phyloP scores from a whole-genome alignment of 2,113 vertebrate species.

The Okapia johnstoni region DNA sequence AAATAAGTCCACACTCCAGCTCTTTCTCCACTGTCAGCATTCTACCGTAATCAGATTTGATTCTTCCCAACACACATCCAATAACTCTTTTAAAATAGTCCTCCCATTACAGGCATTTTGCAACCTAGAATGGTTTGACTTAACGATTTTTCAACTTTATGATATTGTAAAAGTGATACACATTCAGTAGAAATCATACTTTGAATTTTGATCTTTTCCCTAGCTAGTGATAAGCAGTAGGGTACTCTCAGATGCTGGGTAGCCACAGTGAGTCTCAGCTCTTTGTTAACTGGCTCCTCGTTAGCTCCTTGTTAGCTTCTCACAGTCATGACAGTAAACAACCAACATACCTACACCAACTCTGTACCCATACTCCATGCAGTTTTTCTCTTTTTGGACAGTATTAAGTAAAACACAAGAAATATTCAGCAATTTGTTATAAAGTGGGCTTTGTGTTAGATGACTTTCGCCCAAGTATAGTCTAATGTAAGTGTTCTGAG shows the following conservation, averaged over 20 bases:
- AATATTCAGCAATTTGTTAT: background rate
- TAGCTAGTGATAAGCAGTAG: background rate
- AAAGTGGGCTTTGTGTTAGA: background rate
- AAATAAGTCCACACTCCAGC: background rate
- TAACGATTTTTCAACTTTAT: background rate
- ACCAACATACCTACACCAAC: background rate
- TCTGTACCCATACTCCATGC: background rate
- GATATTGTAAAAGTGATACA: background rate
- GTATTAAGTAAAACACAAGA: background rate
- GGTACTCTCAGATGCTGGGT: background rate
- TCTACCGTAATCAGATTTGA: background rate
- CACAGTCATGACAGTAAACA: background rate
- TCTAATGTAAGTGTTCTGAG: background rate
- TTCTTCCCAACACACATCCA: background rate
- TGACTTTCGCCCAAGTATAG: background rate
- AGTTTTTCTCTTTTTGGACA: background rate
- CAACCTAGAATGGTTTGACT: background rate
- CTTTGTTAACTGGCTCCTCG: too few species aligned
- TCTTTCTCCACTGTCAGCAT: background rate
- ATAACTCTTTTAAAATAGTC: background rate
- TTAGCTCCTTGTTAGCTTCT: background rate
- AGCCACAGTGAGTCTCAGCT: background rate
- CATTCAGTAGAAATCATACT: background rate
- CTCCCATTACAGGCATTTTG: background rate
- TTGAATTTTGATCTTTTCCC: background rate